Percentiles rank a stretch among this genome's conserved stretches.
These are phyloP conservation scores for Glaucopsyche alexis DNA, from an alignment of 2,888 invertebrate genomes.

Conservation along the genomic window DNA sequence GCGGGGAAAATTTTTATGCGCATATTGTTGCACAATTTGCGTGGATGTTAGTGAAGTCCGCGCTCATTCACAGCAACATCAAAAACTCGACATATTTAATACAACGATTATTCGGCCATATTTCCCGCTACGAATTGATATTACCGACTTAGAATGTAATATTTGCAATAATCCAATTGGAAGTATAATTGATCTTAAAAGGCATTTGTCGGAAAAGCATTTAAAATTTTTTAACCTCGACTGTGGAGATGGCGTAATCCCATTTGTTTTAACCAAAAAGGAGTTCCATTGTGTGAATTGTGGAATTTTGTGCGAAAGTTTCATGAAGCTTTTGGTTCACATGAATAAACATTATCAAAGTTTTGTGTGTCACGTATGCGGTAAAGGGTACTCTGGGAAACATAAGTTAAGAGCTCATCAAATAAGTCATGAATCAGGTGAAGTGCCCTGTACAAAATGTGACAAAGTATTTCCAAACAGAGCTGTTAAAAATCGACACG, in stretches of 20 bases:
- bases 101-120: conserved; percentile 49
- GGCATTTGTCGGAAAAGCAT: conserved; percentile 51
- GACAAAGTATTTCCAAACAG: conserved; percentile 56
- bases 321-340: conserved; percentile 55
- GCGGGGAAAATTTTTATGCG: conserved; percentile 61
- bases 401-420: conserved; percentile 65
- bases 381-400: conserved; percentile 67
- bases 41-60: conserved; percentile 50
- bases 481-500: conserved; percentile 50
- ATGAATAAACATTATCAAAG: conserved; percentile 71
- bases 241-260: conserved; percentile 55
- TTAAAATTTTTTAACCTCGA: conserved; percentile 44
- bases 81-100: conserved; percentile 52
- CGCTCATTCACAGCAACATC: conserved; percentile 49
- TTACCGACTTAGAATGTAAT: conserved; percentile 53
- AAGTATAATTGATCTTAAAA: conserved; percentile 49
- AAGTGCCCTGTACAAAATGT: conserved; percentile 66
- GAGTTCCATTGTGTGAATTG: conserved; percentile 57
- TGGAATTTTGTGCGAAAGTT: conserved; percentile 46
- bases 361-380: conserved; percentile 67
- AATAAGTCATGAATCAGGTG: conserved; percentile 56
- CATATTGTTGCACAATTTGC: conserved; percentile 53
- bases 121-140: conserved; percentile 60
- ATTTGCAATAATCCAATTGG: conserved; percentile 46
- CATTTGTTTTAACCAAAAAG: conserved; percentile 53